Percentiles rank a stretch among this genome's conserved stretches.
Evolutionary conservation across 2,113 vertebrate genomes (phyloP).

Genomic region (Protomyctophum bolini): DNA sequence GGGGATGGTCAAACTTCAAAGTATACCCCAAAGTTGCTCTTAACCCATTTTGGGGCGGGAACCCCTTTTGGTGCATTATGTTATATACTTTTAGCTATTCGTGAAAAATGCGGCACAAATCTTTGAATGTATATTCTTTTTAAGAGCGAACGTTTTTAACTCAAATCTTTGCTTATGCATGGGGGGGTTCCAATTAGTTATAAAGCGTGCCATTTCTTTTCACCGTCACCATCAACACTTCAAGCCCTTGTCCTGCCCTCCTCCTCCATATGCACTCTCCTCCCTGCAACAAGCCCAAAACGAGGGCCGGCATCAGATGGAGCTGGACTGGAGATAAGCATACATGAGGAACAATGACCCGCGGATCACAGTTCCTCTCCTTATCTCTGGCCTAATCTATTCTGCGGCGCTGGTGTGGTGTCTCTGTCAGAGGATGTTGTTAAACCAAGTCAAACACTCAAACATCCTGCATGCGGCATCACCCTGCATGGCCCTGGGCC

Average conservation of each 20-base stretch:
- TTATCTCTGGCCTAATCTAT: slow-evolving; percentile 77
- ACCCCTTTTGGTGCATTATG: no score
- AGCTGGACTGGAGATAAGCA: slow-evolving; percentile 72
- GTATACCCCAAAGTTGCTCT: slow-evolving; percentile 12
- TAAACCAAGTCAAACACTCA: slow-evolving; percentile 82
- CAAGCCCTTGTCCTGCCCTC: not conserved
- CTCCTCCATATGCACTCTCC: slow-evolving; percentile 49
- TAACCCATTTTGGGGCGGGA: slow-evolving; percentile 27
- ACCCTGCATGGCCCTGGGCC: slow-evolving; percentile 37
- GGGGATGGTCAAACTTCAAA: not conserved
- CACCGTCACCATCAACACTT: slow-evolving; percentile 44
- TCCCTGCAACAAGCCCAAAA: slow-evolving; percentile 56
- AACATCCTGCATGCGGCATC: slow-evolving; percentile 79
- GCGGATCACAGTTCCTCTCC: slow-evolving; percentile 62
- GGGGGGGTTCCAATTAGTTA: no score
- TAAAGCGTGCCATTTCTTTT: no score
- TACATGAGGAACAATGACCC: slow-evolving; percentile 63
- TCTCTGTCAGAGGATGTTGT: slow-evolving; percentile 81
- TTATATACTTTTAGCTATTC: no score
- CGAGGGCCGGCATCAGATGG: slow-evolving; percentile 41
- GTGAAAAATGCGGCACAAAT: no score
- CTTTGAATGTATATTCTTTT: no score
- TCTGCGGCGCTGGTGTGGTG: slow-evolving; percentile 64
- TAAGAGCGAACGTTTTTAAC: no score
- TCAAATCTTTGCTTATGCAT: no score